These are phyloP conservation scores for Harpagus bidentatus DNA, from an alignment of 2,113 vertebrate species.

Conservation along the genomic window DNA sequence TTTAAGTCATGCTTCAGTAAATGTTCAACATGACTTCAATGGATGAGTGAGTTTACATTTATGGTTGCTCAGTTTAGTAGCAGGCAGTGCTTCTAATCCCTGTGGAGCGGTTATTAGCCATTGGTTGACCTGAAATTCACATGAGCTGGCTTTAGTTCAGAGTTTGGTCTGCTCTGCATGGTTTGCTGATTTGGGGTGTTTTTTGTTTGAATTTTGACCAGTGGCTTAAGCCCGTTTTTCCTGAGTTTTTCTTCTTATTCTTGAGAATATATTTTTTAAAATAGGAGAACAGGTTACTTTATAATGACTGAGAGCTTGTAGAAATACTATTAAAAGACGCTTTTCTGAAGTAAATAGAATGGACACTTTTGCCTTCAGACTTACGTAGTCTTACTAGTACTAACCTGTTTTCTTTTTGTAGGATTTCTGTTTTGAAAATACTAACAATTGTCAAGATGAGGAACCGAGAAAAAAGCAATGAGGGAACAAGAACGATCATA, in stretches of 20 bases:
- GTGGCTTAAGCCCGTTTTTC: background rate
- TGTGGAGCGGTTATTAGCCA: conserved; percentile 70
- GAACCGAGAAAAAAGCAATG: background rate
- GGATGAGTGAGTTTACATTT: conserved; percentile 71
- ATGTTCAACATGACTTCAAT: conserved; percentile 70
- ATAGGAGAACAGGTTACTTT: background rate
- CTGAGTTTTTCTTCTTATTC: background rate
- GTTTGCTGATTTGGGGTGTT: background rate
- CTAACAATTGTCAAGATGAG: background rate
- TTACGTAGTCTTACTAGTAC: background rate
- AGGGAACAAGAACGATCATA: background rate
- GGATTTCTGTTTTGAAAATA: background rate
- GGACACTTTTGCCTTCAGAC: background rate
- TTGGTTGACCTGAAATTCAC: conserved; percentile 69
- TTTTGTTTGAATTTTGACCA: background rate
- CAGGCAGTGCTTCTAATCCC: conserved; percentile 60
- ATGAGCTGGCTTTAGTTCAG: conserved; percentile 55
- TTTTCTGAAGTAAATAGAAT: background rate
- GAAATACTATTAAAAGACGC: background rate
- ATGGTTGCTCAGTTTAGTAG: conserved; percentile 64
- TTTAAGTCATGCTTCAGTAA: conserved; percentile 68
- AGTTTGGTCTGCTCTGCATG: conserved; percentile 11
- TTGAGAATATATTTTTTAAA: background rate
- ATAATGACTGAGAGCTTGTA: background rate
- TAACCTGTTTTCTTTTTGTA: background rate